Conservation (phyloP, 2,797 vertebrate species). For the Spinus pinus region DNA sequence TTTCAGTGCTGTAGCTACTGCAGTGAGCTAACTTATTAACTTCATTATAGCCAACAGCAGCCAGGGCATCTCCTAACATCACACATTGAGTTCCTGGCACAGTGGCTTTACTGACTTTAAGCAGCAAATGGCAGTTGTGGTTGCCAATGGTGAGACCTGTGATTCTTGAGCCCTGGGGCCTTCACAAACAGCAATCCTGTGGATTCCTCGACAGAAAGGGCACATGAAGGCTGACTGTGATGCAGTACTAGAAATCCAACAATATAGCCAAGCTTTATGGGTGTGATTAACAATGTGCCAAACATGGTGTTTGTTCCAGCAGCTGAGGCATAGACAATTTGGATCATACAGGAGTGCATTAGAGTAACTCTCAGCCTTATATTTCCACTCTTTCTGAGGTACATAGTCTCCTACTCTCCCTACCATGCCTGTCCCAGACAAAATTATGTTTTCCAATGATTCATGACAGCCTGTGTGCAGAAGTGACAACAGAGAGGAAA, state of each 20-base stretch:
- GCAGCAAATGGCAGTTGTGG: background rate
- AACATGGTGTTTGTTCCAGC: background rate
- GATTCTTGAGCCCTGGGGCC: background rate
- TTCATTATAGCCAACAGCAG: background rate
- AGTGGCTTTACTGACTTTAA: background rate
- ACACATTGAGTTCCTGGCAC: background rate
- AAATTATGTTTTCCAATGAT: constrained; percentile 66
- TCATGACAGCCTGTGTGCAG: constrained; percentile 6
- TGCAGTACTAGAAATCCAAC: constrained; percentile 21
- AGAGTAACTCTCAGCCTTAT: background rate
- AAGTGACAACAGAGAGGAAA: constrained; percentile 59
- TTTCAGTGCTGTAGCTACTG: background rate
- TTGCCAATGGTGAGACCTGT: background rate
- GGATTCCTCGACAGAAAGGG: background rate
- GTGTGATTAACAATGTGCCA: background rate
- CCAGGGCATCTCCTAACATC: background rate
- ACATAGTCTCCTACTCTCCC: background rate
- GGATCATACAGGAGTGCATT: constrained; percentile 39
- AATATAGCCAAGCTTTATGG: background rate
- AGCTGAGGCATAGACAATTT: constrained; percentile 22
- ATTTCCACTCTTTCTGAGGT: background rate
- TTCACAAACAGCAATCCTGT: background rate
- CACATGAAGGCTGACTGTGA: background rate
- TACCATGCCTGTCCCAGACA: constrained; percentile 17
- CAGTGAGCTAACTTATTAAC: background rate